Evolutionary conservation across 2,888 invertebrate species (phyloP).

Genomic region (Kryphioiulus occultus): DNA sequence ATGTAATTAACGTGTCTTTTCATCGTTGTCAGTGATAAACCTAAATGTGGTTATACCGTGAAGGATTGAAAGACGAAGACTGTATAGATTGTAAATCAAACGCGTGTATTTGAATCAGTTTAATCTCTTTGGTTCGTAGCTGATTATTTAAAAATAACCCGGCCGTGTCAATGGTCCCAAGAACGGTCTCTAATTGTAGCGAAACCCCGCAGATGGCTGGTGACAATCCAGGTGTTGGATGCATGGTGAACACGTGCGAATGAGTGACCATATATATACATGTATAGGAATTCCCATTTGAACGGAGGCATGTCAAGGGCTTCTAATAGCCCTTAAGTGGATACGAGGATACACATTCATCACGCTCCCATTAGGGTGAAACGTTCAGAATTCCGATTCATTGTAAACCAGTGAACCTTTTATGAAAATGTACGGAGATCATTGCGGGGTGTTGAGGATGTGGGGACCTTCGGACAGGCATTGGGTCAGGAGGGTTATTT

Average conservation of each 20-base stretch:
- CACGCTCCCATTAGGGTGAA: slow-evolving; percentile 20
- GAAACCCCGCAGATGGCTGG: not conserved
- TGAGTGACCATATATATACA: not conserved
- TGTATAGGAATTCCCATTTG: not conserved
- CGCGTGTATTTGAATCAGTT: too few species aligned
- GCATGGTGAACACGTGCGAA: slow-evolving; percentile 22
- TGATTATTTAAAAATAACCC: too few species aligned
- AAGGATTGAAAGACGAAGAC: too few species aligned
- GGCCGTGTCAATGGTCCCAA: too few species aligned
- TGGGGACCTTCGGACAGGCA: not conserved
- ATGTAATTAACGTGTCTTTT: too few species aligned
- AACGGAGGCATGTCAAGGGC: not conserved
- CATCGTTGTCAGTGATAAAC: too few species aligned
- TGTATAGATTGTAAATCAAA: too few species aligned
- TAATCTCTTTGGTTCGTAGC: too few species aligned
- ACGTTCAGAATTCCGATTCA: not conserved
- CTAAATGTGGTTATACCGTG: too few species aligned
- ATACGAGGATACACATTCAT: not conserved
- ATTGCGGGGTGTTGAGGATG: not conserved
- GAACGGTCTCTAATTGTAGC: not conserved
- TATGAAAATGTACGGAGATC: not conserved
- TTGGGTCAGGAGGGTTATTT: not conserved
- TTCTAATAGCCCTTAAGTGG: not conserved
- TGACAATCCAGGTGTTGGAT: slow-evolving; percentile 13
- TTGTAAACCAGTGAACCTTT: not conserved